phyloP scores from a whole-genome alignment of 1,140 invertebrate species.

The Drosophila tropicalis region DNA sequence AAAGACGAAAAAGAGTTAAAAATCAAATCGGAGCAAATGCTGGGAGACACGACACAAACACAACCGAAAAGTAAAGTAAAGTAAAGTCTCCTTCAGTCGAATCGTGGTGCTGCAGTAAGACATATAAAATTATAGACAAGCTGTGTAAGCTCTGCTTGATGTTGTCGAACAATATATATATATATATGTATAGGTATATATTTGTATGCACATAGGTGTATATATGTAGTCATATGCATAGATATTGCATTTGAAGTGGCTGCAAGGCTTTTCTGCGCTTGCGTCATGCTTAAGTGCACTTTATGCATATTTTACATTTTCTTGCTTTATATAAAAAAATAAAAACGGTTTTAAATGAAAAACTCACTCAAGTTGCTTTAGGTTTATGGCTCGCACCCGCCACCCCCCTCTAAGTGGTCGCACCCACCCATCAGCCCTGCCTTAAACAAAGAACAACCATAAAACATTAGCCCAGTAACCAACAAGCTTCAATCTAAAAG shows the following conservation, averaged over 20 bases:
- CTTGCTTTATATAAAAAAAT: constrained; percentile 7
- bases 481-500: constrained; percentile 49
- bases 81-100: constrained; percentile 17
- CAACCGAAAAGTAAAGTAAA: constrained; percentile 24
- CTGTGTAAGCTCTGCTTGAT: constrained; percentile 52
- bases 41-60: constrained; percentile 60
- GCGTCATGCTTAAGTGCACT: constrained; percentile 78
- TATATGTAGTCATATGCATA: constrained; percentile 51
- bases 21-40: constrained; percentile 80
- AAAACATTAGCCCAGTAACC: constrained; percentile 72
- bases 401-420: neutral
- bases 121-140: constrained; percentile 79
- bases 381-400: neutral
- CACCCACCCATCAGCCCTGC: constrained; percentile 11
- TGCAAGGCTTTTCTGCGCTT: constrained; percentile 75
- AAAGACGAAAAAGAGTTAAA: constrained; percentile 41
- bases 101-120: constrained; percentile 73
- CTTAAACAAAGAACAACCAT: constrained; percentile 76
- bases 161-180: constrained; percentile 40
- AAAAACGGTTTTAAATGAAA: constrained; percentile 46
- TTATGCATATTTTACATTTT: constrained; percentile 73
- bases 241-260: constrained; percentile 68
- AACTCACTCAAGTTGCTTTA: constrained; percentile 20
- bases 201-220: constrained; percentile 5
- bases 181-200: constrained; percentile 35